A percentile compares a stretch with the other conserved stretches of the same genome.
Evolutionary conservation across 1,140 invertebrate species (phyloP).

Genomic region (Drosophila kohkoa): DNA sequence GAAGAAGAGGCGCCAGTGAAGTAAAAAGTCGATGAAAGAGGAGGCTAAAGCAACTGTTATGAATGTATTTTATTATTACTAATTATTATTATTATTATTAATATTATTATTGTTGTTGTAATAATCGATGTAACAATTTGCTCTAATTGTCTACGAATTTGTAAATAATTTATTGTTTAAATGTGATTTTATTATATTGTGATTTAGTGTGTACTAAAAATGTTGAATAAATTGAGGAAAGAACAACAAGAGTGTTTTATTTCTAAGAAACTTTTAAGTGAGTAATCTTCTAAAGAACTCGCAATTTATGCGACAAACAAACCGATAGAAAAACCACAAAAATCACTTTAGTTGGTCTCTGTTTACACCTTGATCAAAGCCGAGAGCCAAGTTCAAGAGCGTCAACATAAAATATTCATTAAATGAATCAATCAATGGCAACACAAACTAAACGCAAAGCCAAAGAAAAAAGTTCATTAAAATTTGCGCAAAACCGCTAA

Average conservation of each 20-base stretch:
- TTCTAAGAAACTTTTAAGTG: not conserved
- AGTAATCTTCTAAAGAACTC: conserved; percentile 10
- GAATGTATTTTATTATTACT: conserved; percentile 48
- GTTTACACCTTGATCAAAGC: conserved; percentile 31
- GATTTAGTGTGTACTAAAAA: conserved; percentile 79
- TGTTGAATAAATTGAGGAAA: conserved; percentile 40
- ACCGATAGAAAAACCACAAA: conserved; percentile 9
- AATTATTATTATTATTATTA: conserved; percentile 38
- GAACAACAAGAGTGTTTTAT: conserved; percentile 3
- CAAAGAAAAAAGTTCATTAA: conserved; percentile 27
- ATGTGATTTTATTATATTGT: conserved; percentile 83
- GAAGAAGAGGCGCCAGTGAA: conserved; percentile 67
- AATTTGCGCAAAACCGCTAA: conserved; percentile 57
- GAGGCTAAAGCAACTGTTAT: conserved; percentile 51
- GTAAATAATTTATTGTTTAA: conserved; percentile 82
- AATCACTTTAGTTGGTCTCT: conserved; percentile 8
- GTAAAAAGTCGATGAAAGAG: conserved; percentile 28
- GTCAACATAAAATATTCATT: conserved; percentile 48
- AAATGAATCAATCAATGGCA: conserved; percentile 55
- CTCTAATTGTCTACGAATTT: conserved; percentile 72
- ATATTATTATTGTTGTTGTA: conserved; percentile 47
- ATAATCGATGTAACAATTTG: conserved; percentile 55
- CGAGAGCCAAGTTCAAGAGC: conserved; percentile 49
- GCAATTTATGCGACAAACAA: conserved; percentile 12
- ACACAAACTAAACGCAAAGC: not conserved